Percentiles rank a stretch among this genome's conserved stretches.
Evolutionary conservation across 2,888 invertebrate species (phyloP).

Genomic region (Formica aserva): DNA sequence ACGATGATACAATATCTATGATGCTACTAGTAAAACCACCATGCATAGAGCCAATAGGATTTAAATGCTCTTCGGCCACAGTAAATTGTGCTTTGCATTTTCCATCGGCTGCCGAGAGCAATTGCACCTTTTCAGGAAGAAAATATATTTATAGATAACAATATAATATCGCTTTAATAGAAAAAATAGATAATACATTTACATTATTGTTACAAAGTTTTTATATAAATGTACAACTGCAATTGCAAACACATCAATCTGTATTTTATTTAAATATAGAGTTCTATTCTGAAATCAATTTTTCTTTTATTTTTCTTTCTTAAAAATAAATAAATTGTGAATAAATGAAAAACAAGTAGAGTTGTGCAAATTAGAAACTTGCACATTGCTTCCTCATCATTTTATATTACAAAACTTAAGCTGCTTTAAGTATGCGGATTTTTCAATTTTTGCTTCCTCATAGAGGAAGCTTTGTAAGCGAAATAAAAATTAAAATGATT

Average conservation of each 20-base stretch:
- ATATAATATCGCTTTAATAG: neutral
- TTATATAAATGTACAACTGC: neutral
- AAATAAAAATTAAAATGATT: too few species aligned
- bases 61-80: conserved; percentile 91
- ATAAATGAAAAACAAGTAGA: neutral
- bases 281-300: neutral
- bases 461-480: too few species aligned
- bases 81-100: conserved; percentile 91
- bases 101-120: conserved; percentile 89
- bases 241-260: neutral
- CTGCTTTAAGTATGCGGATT: too few species aligned
- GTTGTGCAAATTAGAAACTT: too few species aligned
- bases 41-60: conserved; percentile 91
- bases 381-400: too few species aligned
- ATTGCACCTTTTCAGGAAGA: conserved; percentile 83
- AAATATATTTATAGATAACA: neutral
- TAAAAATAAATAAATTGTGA: neutral
- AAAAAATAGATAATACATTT: neutral
- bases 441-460: too few species aligned
- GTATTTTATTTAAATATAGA: neutral
- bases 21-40: conserved; percentile 95
- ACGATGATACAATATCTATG: conserved; percentile 92
- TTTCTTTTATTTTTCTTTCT: neutral
- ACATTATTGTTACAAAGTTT: neutral
- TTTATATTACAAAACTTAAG: too few species aligned